Conservation (phyloP, 2,888 invertebrate genomes). For the Ligdia adustata region DNA sequence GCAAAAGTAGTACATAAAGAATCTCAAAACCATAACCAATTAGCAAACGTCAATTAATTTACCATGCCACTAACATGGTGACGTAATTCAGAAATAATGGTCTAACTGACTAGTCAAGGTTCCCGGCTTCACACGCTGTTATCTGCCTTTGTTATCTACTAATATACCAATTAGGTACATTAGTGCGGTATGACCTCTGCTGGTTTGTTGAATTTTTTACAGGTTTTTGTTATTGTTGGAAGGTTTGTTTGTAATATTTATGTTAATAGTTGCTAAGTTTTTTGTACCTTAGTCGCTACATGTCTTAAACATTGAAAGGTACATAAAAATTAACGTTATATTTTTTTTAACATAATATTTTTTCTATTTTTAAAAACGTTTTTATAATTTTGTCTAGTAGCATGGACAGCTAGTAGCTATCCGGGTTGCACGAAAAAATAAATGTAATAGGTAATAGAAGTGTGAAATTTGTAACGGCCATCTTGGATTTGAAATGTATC, state of each 20-base stretch:
- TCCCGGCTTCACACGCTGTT: slow-evolving; percentile 1
- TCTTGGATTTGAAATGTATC: too few relatives aligned
- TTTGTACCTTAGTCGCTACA: too few relatives aligned
- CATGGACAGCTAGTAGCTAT: too few relatives aligned
- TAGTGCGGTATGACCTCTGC: neutral
- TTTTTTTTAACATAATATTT: too few relatives aligned
- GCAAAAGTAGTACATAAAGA: too few relatives aligned
- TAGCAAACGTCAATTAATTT: slow-evolving; percentile 2
- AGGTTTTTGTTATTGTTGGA: neutral
- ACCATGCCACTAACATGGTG: neutral
- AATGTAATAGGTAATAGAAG: too few relatives aligned
- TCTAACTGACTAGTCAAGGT: neutral
- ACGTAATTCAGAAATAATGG: neutral
- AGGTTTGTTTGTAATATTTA: neutral
- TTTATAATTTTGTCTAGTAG: too few relatives aligned
- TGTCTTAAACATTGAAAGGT: too few relatives aligned
- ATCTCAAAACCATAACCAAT: slow-evolving; percentile 3
- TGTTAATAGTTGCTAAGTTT: neutral
- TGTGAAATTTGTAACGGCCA: too few relatives aligned
- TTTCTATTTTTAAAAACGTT: too few relatives aligned
- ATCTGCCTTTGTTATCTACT: slow-evolving; percentile 1
- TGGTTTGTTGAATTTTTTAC: neutral
- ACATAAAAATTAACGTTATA: too few relatives aligned
- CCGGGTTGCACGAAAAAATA: too few relatives aligned
- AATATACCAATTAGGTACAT: slow-evolving; percentile 4